These are phyloP conservation scores for Callithrix jacchus DNA, from an alignment of 2,113 vertebrate species.

Conservation along the genomic window DNA sequence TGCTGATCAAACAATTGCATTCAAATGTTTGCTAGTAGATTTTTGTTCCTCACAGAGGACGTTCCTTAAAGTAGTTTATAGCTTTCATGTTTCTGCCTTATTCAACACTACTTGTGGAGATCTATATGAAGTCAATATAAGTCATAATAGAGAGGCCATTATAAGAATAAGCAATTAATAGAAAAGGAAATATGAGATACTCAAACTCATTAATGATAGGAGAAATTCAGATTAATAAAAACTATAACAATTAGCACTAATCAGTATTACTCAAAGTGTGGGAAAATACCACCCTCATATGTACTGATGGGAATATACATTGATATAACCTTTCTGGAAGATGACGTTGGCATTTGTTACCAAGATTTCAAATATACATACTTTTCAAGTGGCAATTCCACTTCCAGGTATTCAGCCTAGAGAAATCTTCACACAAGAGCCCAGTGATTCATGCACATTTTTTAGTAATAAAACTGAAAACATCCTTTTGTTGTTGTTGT, in stretches of 20 bases:
- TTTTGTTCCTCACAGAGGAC: background rate
- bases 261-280: background rate
- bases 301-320: background rate
- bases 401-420: background rate
- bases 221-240: conserved; percentile 41
- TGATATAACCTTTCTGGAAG: background rate
- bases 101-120: background rate
- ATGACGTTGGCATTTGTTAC: background rate
- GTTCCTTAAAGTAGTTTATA: background rate
- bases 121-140: background rate
- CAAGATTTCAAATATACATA: background rate
- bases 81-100: background rate
- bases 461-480: background rate
- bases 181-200: background rate
- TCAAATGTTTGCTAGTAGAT: background rate
- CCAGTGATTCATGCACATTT: background rate
- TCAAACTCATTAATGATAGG: background rate
- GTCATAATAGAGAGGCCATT: background rate
- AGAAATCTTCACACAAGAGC: background rate
- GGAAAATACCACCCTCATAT: background rate
- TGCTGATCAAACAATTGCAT: background rate
- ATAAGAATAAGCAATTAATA: background rate
- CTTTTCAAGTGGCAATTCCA: background rate
- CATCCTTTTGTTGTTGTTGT: background rate
- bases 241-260: background rate